Conservation (phyloP, 2,888 invertebrate genomes). For the Lasioglossum morio region DNA sequence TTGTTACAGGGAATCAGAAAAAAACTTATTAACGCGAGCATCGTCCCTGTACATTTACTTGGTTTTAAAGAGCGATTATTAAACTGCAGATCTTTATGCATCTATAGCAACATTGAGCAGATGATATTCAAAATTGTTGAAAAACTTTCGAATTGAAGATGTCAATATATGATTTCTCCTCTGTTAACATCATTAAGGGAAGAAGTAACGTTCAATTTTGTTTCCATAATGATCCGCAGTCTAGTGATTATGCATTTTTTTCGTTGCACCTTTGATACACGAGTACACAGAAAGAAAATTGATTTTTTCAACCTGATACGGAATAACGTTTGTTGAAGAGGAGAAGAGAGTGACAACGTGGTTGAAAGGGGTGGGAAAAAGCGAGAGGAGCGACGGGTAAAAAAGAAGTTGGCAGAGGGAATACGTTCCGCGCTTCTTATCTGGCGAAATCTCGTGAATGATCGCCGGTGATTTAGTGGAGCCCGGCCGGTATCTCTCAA, state of each 20-base stretch:
- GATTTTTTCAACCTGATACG: not conserved
- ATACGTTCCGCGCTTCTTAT: constrained; percentile 67
- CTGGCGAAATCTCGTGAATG: constrained; percentile 74
- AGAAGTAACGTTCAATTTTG: too few species aligned
- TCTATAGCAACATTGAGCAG: too few species aligned
- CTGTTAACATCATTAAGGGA: too few species aligned
- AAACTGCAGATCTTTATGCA: too few species aligned
- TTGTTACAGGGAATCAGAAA: not conserved
- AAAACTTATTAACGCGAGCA: not conserved
- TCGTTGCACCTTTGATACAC: not conserved
- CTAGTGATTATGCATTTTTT: too few species aligned
- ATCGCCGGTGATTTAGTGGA: constrained; percentile 76
- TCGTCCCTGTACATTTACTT: not conserved
- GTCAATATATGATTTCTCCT: too few species aligned
- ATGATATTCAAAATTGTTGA: too few species aligned
- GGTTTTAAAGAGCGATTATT: not conserved
- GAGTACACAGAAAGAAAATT: not conserved
- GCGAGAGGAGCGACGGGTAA: not conserved
- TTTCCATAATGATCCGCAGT: too few species aligned
- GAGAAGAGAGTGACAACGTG: not conserved
- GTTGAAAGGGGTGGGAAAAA: not conserved
- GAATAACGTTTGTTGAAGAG: not conserved
- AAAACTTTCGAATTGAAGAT: too few species aligned
- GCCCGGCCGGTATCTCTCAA: constrained; percentile 64
- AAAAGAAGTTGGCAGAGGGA: constrained; percentile 56